Conservation (phyloP, 2,888 invertebrate species). For the Protonemura montana region DNA sequence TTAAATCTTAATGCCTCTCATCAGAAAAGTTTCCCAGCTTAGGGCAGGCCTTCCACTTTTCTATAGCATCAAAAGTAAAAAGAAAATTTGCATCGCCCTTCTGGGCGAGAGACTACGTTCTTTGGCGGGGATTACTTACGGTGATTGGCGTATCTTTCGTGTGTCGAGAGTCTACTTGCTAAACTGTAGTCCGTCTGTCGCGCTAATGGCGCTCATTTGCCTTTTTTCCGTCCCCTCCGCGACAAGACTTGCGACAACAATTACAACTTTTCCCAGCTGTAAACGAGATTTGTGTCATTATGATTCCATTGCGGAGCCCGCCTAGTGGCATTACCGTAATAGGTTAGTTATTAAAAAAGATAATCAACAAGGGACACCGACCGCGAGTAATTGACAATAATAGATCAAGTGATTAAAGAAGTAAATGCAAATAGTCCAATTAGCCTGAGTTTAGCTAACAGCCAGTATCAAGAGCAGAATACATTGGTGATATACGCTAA, state of each 20-base stretch:
- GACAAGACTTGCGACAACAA: constrained; percentile 37
- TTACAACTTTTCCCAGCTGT: constrained; percentile 44
- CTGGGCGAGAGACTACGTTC: background rate
- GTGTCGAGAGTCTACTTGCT: constrained; percentile 14
- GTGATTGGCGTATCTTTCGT: background rate
- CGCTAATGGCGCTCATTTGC: constrained; percentile 28
- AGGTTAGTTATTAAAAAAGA: constrained; percentile 22
- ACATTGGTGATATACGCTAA: background rate
- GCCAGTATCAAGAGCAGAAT: background rate
- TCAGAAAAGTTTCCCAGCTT: constrained; percentile 45
- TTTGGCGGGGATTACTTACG: background rate
- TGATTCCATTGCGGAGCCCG: constrained; percentile 43
- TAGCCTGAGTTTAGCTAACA: background rate
- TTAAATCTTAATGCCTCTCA: constrained; percentile 46
- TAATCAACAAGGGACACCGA: constrained; percentile 1
- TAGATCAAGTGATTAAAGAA: background rate
- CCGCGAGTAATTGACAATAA: constrained; percentile 7
- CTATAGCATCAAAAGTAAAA: background rate
- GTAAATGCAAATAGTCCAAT: background rate
- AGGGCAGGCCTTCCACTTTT: background rate
- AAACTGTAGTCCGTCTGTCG: constrained; percentile 15
- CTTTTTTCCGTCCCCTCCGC: constrained; percentile 17
- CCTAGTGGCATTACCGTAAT: background rate
- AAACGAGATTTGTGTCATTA: constrained; percentile 49
- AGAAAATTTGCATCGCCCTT: background rate